Evolutionary conservation across 1,140 invertebrate genomes (phyloP), one percentile per base, ranked within the genome.

Genomic region (Pogonomyrmex barbatus): DNA sequence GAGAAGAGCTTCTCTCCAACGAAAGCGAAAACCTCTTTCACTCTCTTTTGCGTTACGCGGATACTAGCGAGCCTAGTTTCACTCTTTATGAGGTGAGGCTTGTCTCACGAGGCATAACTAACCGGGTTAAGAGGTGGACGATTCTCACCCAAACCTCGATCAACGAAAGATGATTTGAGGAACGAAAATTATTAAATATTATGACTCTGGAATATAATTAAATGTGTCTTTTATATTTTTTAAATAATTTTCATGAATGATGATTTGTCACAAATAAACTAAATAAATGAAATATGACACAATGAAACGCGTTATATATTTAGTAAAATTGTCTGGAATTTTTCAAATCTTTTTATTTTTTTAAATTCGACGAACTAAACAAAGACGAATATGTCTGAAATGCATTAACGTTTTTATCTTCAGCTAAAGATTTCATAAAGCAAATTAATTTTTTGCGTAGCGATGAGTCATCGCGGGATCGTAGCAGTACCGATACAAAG

Each of bases 11-110:
- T 79, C 83, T 87, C 83, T 86, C 89, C 75, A 91, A 93, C 89
- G 93, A 94, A 93, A 94, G 93, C 90, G 92, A 94, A 93, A 94
- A 71, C 88, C 89, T 93, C 91, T 92, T 92, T 93, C 92, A 92
- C 91, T 93, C 91, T 93, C 79, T 83, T 73, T 83, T 68, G 68
- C 90, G 86, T 86, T 86, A 71, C 50, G 63, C 68, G 30, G 62
- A 71, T 92, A 79, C 50, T 65, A 60, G 54, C 79, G 30, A 45
- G 75, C 52, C 68, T 79, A 68, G 84, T 91, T 91, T 91, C 88
- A 89, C 88, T 89, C 76, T 90, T 86, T 63, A 88, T 67, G 45
- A 42, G 42, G 36, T 33, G 54, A 39, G 24, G 81, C 79, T 83
- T 54, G 65, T 84, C 68, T 77, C 52, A 9, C 50, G 17, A 65